Percentiles rank a stretch among this genome's conserved stretches.
phyloP scores from a whole-genome alignment of 2,113 vertebrate genomes.

The Thermophis baileyi region DNA sequence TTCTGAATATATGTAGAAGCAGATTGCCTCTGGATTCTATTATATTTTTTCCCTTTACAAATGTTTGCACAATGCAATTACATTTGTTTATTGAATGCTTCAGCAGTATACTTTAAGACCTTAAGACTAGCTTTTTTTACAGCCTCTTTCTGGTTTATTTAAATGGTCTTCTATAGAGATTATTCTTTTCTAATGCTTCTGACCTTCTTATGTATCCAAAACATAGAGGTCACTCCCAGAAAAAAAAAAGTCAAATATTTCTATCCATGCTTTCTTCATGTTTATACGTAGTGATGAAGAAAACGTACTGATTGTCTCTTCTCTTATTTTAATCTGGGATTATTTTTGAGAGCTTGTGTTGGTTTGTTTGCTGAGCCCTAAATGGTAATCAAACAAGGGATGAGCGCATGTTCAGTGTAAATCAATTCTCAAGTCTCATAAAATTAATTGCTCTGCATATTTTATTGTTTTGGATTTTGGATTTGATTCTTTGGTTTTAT shows the following conservation, averaged over 20 bases:
- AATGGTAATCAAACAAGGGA: constrained; percentile 11
- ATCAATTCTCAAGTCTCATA: constrained; percentile 13
- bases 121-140: neutral
- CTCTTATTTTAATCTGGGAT: constrained; percentile 29
- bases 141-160: constrained; percentile 17
- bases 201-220: constrained; percentile 36
- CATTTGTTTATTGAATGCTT: neutral
- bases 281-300: constrained; percentile 36
- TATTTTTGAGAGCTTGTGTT: constrained; percentile 28
- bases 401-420: neutral
- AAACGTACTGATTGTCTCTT: constrained; percentile 39
- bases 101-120: neutral
- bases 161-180: constrained; percentile 23
- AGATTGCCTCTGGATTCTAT: neutral
- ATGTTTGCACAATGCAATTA: neutral
- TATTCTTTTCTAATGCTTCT: constrained; percentile 27
- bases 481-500: constrained; percentile 2
- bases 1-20: neutral
- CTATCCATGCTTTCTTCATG: constrained; percentile 38
- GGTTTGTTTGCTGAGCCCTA: constrained; percentile 27
- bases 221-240: neutral
- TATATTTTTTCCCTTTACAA: neutral
- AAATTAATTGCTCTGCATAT: constrained; percentile 41
- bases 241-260: constrained; percentile 19
- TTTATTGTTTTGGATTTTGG: constrained; percentile 18